A percentile compares a stretch with the other conserved stretches of the same genome.
These are phyloP conservation scores for Syrphus vitripennis DNA, from an alignment of 2,888 invertebrate species.

Conservation along the genomic window DNA sequence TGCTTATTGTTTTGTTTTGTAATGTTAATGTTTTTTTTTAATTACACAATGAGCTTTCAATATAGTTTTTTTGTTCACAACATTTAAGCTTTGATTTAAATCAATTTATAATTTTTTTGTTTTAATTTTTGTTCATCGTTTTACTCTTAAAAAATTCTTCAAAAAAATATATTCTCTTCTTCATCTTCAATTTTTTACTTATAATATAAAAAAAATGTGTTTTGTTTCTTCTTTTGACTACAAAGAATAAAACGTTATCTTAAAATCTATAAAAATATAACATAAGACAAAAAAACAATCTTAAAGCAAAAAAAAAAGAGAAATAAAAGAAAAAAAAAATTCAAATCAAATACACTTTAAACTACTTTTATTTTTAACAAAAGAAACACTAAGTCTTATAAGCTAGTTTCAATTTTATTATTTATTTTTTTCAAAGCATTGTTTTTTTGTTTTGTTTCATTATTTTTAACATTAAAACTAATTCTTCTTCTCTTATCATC, in stretches of 20 bases:
- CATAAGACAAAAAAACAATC: conserved; percentile 9
- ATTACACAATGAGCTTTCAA: conserved; percentile 67
- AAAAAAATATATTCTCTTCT: conserved; percentile 72
- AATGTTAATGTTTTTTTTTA: conserved; percentile 39
- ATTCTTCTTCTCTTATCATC: conserved; percentile 40
- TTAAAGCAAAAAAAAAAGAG: conserved; percentile 15
- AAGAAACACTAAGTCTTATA: conserved; percentile 63
- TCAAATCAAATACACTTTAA: conserved; percentile 4
- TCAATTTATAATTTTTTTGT: conserved; percentile 63
- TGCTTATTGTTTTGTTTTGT: conserved; percentile 20
- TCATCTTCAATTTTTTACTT: conserved; percentile 59
- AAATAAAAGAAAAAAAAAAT: conserved; percentile 22
- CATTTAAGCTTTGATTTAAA: conserved; percentile 72
- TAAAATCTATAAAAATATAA: conserved; percentile 43
- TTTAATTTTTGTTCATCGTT: conserved; percentile 50
- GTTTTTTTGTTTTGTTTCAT: conserved; percentile 26
- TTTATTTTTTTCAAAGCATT: conserved; percentile 57
- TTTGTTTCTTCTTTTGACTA: conserved; percentile 65
- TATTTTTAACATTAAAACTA: conserved; percentile 55
- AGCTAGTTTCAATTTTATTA: conserved; percentile 52
- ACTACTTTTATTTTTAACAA: conserved; percentile 37
- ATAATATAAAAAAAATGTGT: conserved; percentile 49
- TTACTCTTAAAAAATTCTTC: conserved; percentile 71
- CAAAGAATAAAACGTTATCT: conserved; percentile 68
- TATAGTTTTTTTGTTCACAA: conserved; percentile 60